These are phyloP conservation scores for Nomada ferruginata DNA, from an alignment of 2,888 invertebrate species.

Conservation along the genomic window DNA sequence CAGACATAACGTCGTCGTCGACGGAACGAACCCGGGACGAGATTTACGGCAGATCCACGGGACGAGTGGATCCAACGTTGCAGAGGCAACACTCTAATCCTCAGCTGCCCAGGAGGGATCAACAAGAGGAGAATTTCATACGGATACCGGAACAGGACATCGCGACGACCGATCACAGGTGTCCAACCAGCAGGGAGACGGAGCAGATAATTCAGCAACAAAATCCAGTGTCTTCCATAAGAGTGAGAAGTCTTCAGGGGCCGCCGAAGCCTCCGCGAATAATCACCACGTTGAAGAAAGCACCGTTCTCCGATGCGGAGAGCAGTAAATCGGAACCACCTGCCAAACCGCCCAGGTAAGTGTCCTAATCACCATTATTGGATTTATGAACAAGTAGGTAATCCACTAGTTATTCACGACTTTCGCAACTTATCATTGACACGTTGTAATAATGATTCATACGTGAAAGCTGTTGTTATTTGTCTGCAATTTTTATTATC, in stretches of 20 bases:
- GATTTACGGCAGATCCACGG: slow-evolving; percentile 58
- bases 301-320: slow-evolving; percentile 70
- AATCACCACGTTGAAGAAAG: slow-evolving; percentile 78
- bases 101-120: slow-evolving; percentile 71
- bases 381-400: too few species aligned
- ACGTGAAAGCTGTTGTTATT: too few species aligned
- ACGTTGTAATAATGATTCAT: too few species aligned
- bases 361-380: too few species aligned
- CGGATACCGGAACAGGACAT: slow-evolving; percentile 57
- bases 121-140: slow-evolving; percentile 57
- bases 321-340: slow-evolving; percentile 72
- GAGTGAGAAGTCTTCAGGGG: slow-evolving; percentile 66
- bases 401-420: too few species aligned
- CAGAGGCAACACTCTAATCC: slow-evolving; percentile 81
- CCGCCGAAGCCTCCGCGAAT: slow-evolving; percentile 80
- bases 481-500: too few species aligned
- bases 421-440: too few species aligned
- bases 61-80: slow-evolving; percentile 57
- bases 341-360: slow-evolving; percentile 77
- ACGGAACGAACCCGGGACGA: slow-evolving; percentile 64
- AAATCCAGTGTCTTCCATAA: slow-evolving; percentile 76
- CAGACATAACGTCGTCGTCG: slow-evolving; percentile 64
- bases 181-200: slow-evolving; percentile 18
- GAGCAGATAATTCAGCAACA: slow-evolving; percentile 67
- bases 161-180: slow-evolving; percentile 51